phyloP scores from a whole-genome alignment of 2,113 vertebrate species.

The Oreotrochilus melanogaster region DNA sequence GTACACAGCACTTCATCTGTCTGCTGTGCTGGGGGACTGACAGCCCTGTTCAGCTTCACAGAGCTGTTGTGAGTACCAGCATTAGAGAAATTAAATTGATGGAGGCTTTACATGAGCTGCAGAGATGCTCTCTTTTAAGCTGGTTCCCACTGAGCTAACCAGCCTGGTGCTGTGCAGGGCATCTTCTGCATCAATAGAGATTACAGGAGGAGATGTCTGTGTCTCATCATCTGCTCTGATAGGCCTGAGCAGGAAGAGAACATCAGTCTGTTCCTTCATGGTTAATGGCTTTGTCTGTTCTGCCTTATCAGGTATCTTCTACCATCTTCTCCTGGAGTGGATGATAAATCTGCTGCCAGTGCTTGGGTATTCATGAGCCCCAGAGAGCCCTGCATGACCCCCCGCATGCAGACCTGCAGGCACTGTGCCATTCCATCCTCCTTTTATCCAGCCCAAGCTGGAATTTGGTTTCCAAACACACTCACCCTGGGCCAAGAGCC shows the following conservation, averaged over 20 bases:
- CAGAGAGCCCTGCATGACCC: background rate
- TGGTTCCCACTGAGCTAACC: background rate
- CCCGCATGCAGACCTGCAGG: background rate
- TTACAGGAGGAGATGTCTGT: background rate
- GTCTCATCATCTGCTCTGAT: background rate
- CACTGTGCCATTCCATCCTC: background rate
- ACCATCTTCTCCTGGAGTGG: background rate
- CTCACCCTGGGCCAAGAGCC: background rate
- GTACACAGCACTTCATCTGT: background rate
- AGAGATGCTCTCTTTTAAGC: background rate
- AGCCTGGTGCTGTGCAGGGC: background rate
- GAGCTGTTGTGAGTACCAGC: background rate
- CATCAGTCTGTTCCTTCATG: background rate
- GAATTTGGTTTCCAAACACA: fast-evolving
- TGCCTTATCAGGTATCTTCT: background rate
- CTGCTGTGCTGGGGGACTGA: background rate
- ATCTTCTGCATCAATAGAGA: background rate
- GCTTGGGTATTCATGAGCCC: fast-evolving
- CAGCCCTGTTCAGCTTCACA: background rate
- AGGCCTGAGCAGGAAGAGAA: background rate
- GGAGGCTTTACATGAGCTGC: fast-evolving
- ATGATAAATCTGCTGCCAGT: background rate
- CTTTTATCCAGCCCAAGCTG: background rate
- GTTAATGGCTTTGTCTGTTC: background rate
- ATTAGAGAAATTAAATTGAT: background rate